Evolutionary conservation across 2,888 invertebrate species (phyloP), one percentile per base, ranked within the genome.

Genomic region (Colletes collaris): DNA sequence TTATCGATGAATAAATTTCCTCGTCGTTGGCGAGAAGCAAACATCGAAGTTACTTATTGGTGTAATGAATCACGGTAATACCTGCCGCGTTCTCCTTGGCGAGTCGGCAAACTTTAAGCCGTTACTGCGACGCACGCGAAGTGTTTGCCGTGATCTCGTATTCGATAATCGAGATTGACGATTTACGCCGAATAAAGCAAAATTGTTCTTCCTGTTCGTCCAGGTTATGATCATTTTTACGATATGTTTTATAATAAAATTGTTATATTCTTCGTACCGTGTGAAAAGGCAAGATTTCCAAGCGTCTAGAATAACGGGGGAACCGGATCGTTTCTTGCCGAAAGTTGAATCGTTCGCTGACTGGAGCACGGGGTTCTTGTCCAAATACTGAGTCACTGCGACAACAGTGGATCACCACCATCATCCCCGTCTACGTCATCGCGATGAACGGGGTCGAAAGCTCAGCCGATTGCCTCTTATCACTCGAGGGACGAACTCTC

Each of bases 301-400:
- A n/a, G 46, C 55, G 19, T 2, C 49, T 10, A 10, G 19, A 10
- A 10, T 7, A 16, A 49, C 56, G 60, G 53, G 64, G 11, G 44
- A 53, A 55, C 50, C 37, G 68, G 63, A 53, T 46, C 68, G 55
- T 35, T 80, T 66, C 56, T 62, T 64, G 81, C 46, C 71, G 76
- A 85, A 80, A 86, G 82, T 83, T 59, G 85, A 85, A 76, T 63
- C 81, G 85, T 62, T 80, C 73, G 68, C 76, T 72, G 76, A 74
- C 78, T 56, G 65, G 53, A 63, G 79, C 70, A 56, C 70, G 83
- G 88, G 89, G 88, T 79, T 83, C 88, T 88, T 91, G 88, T 90
- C 88, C 89, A 92, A 92, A 92, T 91, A 92, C 90, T 91, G 92
- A 92, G 90, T 92, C 92, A 92, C 89, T 90, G 86, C 84, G 89